Conservation (phyloP, 1,140 invertebrate genomes). For the Diploscapter pachys region DNA sequence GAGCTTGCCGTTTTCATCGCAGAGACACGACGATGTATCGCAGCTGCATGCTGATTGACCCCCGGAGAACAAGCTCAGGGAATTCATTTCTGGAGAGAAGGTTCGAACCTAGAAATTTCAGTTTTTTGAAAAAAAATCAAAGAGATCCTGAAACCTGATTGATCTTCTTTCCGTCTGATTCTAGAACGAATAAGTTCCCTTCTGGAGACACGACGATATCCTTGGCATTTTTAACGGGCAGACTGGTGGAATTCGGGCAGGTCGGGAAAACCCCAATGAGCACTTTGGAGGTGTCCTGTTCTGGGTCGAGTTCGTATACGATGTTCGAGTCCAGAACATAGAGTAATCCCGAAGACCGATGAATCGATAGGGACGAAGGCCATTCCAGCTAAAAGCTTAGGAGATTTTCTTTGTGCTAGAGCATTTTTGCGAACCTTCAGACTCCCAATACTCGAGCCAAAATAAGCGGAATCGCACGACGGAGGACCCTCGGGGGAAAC, state of each 20-base stretch:
- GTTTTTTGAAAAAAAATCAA: neutral
- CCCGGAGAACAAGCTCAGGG: constrained; percentile 15
- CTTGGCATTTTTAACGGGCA: constrained; percentile 10
- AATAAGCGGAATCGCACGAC: constrained; percentile 1
- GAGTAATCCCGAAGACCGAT: constrained; percentile 28
- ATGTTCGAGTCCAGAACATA: constrained; percentile 34
- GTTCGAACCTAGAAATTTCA: neutral
- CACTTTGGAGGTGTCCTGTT: constrained; percentile 10
- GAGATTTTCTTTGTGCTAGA: too few relatives aligned
- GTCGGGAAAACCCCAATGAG: constrained; percentile 12
- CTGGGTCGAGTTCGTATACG: constrained; percentile 26
- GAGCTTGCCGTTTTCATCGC: constrained; percentile 12
- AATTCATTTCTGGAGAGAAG: constrained; percentile 6
- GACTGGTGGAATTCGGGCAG: constrained; percentile 9
- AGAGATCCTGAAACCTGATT: constrained; percentile 20
- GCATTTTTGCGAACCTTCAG: too few relatives aligned
- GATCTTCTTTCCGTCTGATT: constrained; percentile 21
- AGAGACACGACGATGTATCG: constrained; percentile 26
- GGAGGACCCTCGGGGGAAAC: constrained; percentile 22
- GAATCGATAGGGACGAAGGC: constrained; percentile 33
- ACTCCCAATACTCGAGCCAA: constrained; percentile 3
- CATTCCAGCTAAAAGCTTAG: constrained; percentile 26
- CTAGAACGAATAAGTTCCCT: constrained; percentile 20
- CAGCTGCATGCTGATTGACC: constrained; percentile 22
- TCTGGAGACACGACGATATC: constrained; percentile 14